A percentile compares a stretch with the other conserved stretches of the same genome.
phyloP scores from a whole-genome alignment of 2,888 invertebrate species.

The Exocentrus adspersus region DNA sequence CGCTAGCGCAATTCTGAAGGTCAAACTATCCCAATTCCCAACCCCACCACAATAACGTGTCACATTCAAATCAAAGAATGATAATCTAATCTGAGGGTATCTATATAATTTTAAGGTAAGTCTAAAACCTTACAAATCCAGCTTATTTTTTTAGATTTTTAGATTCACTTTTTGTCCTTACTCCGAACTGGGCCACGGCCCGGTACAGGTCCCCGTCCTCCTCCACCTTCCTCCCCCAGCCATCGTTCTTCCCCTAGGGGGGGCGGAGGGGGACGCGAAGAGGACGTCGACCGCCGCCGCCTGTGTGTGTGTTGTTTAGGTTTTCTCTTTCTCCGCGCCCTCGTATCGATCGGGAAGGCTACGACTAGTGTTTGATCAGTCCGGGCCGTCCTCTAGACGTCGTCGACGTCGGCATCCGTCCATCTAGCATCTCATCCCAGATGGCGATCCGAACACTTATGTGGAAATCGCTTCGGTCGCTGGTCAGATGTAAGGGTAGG shows the following conservation, averaged over 20 bases:
- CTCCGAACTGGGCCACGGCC: constrained; percentile 20
- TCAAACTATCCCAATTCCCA: too few species aligned
- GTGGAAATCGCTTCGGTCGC: too few species aligned
- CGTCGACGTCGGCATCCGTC: constrained; percentile 37
- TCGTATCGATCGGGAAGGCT: constrained; percentile 51
- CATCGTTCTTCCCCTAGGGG: not conserved
- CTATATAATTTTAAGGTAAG: too few species aligned
- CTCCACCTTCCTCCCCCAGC: not conserved
- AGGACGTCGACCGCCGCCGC: constrained; percentile 45
- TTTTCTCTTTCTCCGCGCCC: constrained; percentile 53
- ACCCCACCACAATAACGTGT: too few species aligned
- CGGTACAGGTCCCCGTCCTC: not conserved
- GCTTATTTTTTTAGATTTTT: too few species aligned
- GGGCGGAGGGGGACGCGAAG: constrained; percentile 30
- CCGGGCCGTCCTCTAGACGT: constrained; percentile 44
- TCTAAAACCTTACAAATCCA: too few species aligned
- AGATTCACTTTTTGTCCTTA: too few species aligned
- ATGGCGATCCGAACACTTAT: too few species aligned
- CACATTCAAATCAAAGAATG: too few species aligned
- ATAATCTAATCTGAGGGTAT: too few species aligned
- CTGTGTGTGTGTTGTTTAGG: constrained; percentile 54
- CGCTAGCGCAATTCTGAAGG: too few species aligned
- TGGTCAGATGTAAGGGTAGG: too few species aligned
- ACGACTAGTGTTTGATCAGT: constrained; percentile 53
- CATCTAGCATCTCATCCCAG: constrained; percentile 44